Conservation (phyloP, 2,113 vertebrate species). For the Gadus chalcogrammus region DNA sequence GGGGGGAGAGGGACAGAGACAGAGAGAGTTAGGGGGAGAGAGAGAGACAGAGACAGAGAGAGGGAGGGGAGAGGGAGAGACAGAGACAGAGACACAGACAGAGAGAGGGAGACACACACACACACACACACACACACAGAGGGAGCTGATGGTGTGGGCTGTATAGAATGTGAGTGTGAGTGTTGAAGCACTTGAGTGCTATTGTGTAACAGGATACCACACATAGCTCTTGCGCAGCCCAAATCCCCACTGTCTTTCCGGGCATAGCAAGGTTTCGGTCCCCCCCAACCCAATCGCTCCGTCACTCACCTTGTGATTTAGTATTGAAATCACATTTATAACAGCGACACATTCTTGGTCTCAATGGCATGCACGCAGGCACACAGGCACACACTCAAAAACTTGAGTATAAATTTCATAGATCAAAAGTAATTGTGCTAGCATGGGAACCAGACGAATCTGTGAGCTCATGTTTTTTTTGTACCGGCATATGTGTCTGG, state of each 20-base stretch:
- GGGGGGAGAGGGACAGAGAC: not conserved
- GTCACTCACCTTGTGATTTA: too few species aligned
- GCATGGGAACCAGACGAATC: too few species aligned
- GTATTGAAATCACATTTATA: too few species aligned
- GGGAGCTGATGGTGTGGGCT: conserved; percentile 72
- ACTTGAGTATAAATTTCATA: too few species aligned
- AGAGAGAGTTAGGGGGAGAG: conserved; percentile 1
- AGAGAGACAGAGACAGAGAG: conserved; percentile 26
- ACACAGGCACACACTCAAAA: too few species aligned
- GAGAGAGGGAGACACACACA: not conserved
- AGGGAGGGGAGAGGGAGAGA: conserved; percentile 23
- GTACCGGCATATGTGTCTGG: too few species aligned
- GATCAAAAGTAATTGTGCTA: too few species aligned
- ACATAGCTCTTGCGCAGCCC: conserved; percentile 77
- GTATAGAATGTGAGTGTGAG: conserved; percentile 76
- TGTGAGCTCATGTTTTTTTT: too few species aligned
- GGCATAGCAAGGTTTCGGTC: conserved; percentile 77
- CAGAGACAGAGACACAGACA: not conserved
- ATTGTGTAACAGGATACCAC: conserved; percentile 88
- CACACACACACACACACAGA: not conserved
- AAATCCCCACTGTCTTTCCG: conserved; percentile 70
- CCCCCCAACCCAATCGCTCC: conserved; percentile 44
- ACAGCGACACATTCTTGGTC: too few species aligned
- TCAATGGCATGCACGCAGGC: too few species aligned
- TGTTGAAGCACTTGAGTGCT: conserved; percentile 82